Percentiles rank a stretch among this genome's conserved stretches.
Conservation (phyloP, 2,888 invertebrate genomes). For the Aspidapion aeneum region DNA sequence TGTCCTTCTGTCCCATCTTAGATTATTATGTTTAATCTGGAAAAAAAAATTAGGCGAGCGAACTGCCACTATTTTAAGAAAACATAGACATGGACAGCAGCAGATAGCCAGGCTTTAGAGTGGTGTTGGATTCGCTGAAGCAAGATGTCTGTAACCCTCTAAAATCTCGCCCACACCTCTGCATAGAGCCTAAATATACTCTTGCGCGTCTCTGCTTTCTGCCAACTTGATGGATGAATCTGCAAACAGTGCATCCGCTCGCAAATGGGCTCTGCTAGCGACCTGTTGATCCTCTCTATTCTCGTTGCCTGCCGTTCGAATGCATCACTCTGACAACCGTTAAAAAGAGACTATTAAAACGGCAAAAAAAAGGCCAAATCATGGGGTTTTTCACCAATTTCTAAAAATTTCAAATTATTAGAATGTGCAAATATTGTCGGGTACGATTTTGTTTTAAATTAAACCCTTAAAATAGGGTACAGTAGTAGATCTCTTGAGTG, state of each 20-base stretch:
- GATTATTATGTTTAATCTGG: no score
- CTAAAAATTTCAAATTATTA: no score
- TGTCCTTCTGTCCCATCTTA: no score
- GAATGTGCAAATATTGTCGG: no score
- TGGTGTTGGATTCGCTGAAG: neutral
- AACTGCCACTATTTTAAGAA: no score
- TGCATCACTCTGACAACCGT: constrained; percentile 20
- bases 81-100: no score
- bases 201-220: constrained; percentile 3
- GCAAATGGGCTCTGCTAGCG: constrained; percentile 29
- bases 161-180: constrained; percentile 19
- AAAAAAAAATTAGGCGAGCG: no score
- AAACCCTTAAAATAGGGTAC: no score
- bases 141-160: constrained; percentile 6
- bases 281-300: constrained; percentile 30
- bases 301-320: constrained; percentile 26
- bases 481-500: no score
- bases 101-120: no score
- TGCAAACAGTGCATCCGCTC: constrained; percentile 41
- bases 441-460: no score
- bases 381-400: no score
- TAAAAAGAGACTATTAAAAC: constrained; percentile 15
- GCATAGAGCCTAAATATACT: constrained; percentile 26
- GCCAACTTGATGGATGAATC: constrained; percentile 40
- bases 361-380: constrained; percentile 18